Evolutionary conservation across 2,888 invertebrate species (phyloP).

Genomic region (Nemoura dubitans): DNA sequence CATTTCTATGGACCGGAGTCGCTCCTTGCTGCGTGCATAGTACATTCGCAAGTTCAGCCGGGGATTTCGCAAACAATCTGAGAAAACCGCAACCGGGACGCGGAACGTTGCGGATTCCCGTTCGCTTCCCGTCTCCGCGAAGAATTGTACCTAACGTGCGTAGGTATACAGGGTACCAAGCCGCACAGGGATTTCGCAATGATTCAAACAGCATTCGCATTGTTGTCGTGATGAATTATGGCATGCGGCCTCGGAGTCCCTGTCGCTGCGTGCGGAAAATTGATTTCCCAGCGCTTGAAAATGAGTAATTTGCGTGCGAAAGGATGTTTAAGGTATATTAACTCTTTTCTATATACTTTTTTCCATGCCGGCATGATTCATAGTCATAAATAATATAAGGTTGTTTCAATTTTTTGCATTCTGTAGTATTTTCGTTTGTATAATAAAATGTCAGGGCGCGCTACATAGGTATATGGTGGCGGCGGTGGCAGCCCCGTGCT

Average conservation of each 20-base stretch:
- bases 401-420: slow-evolving; percentile 32
- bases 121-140: neutral
- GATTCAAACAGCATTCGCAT: neutral
- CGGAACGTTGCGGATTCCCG: neutral
- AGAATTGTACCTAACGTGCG: neutral
- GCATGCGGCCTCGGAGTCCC: neutral
- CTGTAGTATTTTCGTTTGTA: slow-evolving; percentile 1
- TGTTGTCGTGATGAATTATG: neutral
- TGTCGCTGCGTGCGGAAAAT: slow-evolving; percentile 14
- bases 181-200: neutral
- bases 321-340: slow-evolving; percentile 39
- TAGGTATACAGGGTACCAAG: too few species aligned
- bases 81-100: neutral
- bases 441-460: slow-evolving; percentile 3
- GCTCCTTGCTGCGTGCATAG: neutral
- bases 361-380: slow-evolving; percentile 3
- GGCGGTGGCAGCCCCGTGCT: neutral
- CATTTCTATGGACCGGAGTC: neutral
- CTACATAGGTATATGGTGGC: neutral
- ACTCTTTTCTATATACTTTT: slow-evolving; percentile 26
- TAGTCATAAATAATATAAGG: slow-evolving; percentile 33
- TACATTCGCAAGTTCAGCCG: neutral
- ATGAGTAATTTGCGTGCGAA: slow-evolving; percentile 36
- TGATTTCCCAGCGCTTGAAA: slow-evolving; percentile 30
- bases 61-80: neutral